Evolutionary conservation across 2,888 invertebrate species (phyloP).

Genomic region (Leptinotarsa haldemani): DNA sequence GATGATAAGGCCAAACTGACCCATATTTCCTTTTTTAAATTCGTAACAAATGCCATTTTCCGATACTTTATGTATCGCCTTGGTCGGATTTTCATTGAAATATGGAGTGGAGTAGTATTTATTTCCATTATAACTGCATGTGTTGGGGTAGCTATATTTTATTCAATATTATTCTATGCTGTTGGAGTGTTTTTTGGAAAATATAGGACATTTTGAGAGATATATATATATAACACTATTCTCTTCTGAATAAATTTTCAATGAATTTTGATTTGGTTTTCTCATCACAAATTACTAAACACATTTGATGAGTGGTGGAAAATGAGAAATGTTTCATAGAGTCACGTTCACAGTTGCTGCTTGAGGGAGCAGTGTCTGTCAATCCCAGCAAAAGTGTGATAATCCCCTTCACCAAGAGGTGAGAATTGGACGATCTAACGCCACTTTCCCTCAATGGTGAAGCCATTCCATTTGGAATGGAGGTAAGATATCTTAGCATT

Average conservation of each 20-base stretch:
- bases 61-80: conserved; percentile 41
- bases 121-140: conserved; percentile 1
- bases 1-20: conserved; percentile 50
- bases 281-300: no score
- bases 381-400: no score
- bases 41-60: conserved; percentile 43
- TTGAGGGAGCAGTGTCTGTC: no score
- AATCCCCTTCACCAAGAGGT: no score
- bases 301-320: no score
- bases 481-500: no score
- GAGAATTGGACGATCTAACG: no score
- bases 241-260: neutral
- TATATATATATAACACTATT: neutral
- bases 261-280: neutral
- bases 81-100: conserved; percentile 26
- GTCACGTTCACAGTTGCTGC: no score
- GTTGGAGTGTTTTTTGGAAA: neutral
- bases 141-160: neutral
- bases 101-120: conserved; percentile 22
- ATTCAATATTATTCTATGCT: neutral
- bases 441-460: no score
- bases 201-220: neutral
- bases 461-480: no score
- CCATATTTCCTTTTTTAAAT: conserved; percentile 46
- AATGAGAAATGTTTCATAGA: no score